Evolutionary conservation across 2,888 invertebrate genomes (phyloP).

Genomic region (Amphipyra tragopoginis): DNA sequence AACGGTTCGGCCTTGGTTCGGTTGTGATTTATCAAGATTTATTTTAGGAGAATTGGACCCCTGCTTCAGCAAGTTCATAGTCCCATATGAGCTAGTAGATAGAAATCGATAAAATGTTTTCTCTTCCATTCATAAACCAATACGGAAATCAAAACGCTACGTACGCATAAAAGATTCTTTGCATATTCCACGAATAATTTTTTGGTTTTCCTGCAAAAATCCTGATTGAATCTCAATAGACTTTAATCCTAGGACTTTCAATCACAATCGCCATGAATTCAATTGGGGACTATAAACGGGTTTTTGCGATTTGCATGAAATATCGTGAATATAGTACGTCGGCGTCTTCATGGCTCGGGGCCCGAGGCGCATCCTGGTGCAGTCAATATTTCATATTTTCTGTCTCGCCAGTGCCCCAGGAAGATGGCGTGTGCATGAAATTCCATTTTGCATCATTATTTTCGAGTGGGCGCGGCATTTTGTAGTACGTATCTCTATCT

Average conservation of each 20-base stretch:
- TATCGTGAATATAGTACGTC: slow-evolving; percentile 49
- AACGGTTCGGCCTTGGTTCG: too few relatives aligned
- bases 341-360: slow-evolving; percentile 50
- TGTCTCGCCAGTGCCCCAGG: slow-evolving; percentile 44
- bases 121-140: slow-evolving; percentile 4
- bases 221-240: slow-evolving; percentile 22
- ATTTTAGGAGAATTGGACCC: too few relatives aligned
- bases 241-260: slow-evolving; percentile 45
- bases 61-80: too few relatives aligned
- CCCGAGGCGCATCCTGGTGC: slow-evolving; percentile 48
- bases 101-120: not conserved
- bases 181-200: slow-evolving; percentile 27
- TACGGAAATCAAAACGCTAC: not conserved
- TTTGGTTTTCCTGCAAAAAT: slow-evolving; percentile 36
- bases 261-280: slow-evolving; percentile 61
- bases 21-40: too few relatives aligned
- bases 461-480: slow-evolving; percentile 75
- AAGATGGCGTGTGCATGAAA: slow-evolving; percentile 66
- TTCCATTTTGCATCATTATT: slow-evolving; percentile 84
- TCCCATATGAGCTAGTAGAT: too few relatives aligned
- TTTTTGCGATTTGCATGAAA: slow-evolving; percentile 71
- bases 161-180: slow-evolving; percentile 20
- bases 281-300: slow-evolving; percentile 65
- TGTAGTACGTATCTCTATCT: slow-evolving; percentile 43
- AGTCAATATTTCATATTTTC: slow-evolving; percentile 75